Conservation (phyloP, 2,888 invertebrate genomes). For the Metacarcinus magister region DNA sequence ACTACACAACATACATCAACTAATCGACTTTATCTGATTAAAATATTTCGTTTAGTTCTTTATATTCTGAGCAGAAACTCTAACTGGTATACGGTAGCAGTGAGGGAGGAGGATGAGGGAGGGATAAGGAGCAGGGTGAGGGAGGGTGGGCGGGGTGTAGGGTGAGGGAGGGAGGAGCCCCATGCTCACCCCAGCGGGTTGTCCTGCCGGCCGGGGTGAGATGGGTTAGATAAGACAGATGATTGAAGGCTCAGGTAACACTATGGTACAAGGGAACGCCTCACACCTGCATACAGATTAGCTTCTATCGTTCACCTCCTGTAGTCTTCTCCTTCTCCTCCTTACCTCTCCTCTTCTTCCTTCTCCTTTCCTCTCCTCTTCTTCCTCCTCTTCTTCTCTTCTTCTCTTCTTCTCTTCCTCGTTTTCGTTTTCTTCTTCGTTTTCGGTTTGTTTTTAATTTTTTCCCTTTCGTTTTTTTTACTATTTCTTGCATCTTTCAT, state of each 20-base stretch:
- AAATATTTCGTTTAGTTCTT: not conserved
- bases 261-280: conserved; percentile 21
- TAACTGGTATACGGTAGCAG: conserved; percentile 4
- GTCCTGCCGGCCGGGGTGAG: not conserved
- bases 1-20: not conserved
- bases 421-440: not conserved
- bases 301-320: not conserved
- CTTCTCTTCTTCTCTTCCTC: not conserved
- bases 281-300: conserved; percentile 38
- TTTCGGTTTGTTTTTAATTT: not conserved
- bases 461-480: too few species aligned
- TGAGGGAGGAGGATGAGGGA: not conserved
- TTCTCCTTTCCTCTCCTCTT: too few species aligned
- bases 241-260: conserved; percentile 17
- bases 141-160: not conserved
- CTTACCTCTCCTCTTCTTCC: too few species aligned
- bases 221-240: not conserved
- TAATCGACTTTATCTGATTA: not conserved
- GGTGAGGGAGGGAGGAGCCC: not conserved
- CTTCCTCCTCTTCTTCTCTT: not conserved
- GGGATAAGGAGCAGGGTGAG: not conserved
- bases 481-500: not conserved
- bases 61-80: not conserved
- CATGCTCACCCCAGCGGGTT: not conserved
- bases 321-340: not conserved